Evolutionary conservation across 2,888 invertebrate species (phyloP).

Genomic region (Tetrapedia diversipes): DNA sequence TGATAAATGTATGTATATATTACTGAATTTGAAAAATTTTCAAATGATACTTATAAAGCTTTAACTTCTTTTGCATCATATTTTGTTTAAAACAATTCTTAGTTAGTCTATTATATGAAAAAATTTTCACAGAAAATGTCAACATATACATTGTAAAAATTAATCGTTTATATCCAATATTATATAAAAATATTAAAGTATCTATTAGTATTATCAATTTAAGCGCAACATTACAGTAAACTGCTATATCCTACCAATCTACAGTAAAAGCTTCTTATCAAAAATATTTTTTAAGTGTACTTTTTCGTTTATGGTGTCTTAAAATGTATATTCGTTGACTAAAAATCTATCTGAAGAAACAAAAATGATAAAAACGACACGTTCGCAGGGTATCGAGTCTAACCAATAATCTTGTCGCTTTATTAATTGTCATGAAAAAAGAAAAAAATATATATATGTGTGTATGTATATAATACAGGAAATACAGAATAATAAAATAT

Average conservation of each 20-base stretch:
- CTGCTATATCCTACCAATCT: slow-evolving; percentile 13
- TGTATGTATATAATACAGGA: slow-evolving; percentile 52
- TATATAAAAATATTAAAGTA: slow-evolving; percentile 26
- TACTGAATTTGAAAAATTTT: neutral
- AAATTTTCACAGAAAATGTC: neutral
- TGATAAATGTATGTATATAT: slow-evolving; percentile 5
- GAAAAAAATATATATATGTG: slow-evolving; percentile 15
- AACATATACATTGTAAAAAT: neutral
- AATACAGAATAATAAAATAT: slow-evolving; percentile 59
- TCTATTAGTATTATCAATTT: slow-evolving; percentile 26
- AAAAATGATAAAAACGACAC: slow-evolving; percentile 15
- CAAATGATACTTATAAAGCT: neutral
- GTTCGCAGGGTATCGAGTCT: slow-evolving; percentile 31
- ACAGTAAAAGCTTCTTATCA: slow-evolving; percentile 29
- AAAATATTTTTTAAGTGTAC: slow-evolving; percentile 15
- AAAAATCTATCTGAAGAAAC: slow-evolving; percentile 8
- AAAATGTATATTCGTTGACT: slow-evolving; percentile 16
- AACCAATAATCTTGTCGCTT: slow-evolving; percentile 61
- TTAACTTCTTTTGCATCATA: neutral
- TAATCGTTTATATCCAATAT: slow-evolving; percentile 12
- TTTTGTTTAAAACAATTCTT: neutral
- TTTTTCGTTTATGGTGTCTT: slow-evolving; percentile 9
- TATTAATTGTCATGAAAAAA: slow-evolving; percentile 66
- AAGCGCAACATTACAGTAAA: slow-evolving; percentile 26
- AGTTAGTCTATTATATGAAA: neutral